These are phyloP conservation scores for Fistularia tabacaria DNA, from an alignment of 2,797 vertebrate species.

Conservation along the genomic window DNA sequence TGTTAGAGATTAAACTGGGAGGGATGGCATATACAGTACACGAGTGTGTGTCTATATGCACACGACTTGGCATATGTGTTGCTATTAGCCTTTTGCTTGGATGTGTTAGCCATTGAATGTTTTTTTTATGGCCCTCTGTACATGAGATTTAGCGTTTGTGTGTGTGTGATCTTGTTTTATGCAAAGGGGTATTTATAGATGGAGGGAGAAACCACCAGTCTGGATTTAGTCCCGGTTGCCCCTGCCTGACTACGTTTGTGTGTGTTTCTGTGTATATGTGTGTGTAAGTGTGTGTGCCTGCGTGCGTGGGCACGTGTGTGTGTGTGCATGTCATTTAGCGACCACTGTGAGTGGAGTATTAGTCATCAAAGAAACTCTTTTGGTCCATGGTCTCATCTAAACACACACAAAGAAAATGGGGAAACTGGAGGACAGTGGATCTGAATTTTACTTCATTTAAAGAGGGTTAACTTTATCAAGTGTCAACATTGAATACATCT, in stretches of 20 bases:
- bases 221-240: constrained; percentile 66
- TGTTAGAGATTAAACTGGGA: not conserved
- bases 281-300: constrained; percentile 27
- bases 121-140: no score
- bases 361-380: constrained; percentile 65
- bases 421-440: constrained; percentile 46
- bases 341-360: constrained; percentile 58
- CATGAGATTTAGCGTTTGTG: not conserved
- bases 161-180: constrained; percentile 60
- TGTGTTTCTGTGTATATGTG: constrained; percentile 24
- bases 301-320: constrained; percentile 19
- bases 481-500: constrained; percentile 20
- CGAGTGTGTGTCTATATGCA: no score
- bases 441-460: constrained; percentile 29
- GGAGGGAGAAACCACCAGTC: constrained; percentile 67
- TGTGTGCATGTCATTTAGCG: constrained; percentile 31
- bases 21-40: not conserved
- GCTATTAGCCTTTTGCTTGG: no score
- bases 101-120: no score
- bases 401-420: constrained; percentile 27
- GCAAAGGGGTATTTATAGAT: constrained; percentile 68
- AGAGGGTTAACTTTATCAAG: constrained; percentile 37
- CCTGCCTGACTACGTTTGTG: constrained; percentile 48
- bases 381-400: constrained; percentile 49
- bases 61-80: no score